phyloP scores from a whole-genome alignment of 2,888 invertebrate species.

The Pseudococcus viburni region DNA sequence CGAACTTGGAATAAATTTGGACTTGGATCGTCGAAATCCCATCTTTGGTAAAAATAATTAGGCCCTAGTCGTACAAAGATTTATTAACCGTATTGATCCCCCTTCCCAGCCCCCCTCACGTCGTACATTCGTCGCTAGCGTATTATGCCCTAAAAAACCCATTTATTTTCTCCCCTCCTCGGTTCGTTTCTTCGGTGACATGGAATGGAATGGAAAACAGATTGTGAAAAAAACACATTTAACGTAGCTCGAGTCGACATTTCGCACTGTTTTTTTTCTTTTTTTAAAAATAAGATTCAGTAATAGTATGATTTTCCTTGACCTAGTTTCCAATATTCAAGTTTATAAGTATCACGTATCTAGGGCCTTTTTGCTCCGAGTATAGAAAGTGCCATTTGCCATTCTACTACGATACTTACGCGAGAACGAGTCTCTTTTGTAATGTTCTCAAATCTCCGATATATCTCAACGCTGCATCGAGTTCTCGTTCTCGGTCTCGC shows the following conservation, averaged over 20 bases:
- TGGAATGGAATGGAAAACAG: background rate
- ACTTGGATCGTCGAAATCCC: too few species aligned
- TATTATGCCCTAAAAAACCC: background rate
- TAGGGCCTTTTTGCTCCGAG: background rate
- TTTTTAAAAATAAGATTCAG: background rate
- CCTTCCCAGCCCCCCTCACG: background rate
- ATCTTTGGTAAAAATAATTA: too few species aligned
- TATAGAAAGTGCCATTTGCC: background rate
- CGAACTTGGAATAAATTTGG: too few species aligned
- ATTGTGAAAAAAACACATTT: background rate
- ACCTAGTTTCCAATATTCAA: constrained; percentile 40
- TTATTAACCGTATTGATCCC: background rate
- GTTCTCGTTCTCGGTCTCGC: background rate
- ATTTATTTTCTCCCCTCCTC: background rate
- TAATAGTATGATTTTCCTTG: constrained; percentile 20
- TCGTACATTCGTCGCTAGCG: background rate
- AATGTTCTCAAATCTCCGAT: too few species aligned
- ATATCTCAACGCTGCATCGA: background rate
- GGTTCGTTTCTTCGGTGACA: background rate
- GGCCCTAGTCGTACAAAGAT: background rate
- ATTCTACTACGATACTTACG: too few species aligned
- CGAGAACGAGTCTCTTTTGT: too few species aligned
- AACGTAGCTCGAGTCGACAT: background rate
- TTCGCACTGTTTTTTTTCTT: background rate
- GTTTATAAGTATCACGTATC: constrained; percentile 20